These are phyloP conservation scores for Syrmaticus mikado DNA, from an alignment of 2,113 vertebrate genomes.

Conservation along the genomic window DNA sequence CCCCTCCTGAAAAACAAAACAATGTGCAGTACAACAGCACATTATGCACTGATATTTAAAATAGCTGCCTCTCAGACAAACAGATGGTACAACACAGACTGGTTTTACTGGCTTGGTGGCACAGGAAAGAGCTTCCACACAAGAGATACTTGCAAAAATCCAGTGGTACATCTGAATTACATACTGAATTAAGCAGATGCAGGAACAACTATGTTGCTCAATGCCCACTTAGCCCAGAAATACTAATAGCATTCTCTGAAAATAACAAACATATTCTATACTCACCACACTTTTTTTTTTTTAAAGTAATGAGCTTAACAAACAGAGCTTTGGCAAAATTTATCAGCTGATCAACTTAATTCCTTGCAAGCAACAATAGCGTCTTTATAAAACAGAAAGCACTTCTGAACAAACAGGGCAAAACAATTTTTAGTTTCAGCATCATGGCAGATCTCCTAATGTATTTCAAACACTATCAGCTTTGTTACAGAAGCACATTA, in stretches of 20 bases:
- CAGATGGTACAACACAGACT: not conserved
- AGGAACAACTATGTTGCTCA: not conserved
- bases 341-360: not conserved
- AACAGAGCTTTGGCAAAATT: not conserved
- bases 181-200: not conserved
- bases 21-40: not conserved
- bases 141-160: not conserved
- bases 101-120: not conserved
- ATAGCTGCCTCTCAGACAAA: not conserved
- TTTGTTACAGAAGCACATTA: not conserved
- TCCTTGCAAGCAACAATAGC: not conserved
- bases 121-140: not conserved
- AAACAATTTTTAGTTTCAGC: not conserved
- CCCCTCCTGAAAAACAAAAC: not conserved
- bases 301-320: not conserved
- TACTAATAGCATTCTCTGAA: not conserved
- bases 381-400: not conserved
- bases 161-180: not conserved
- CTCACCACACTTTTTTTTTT: not conserved
- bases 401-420: accelerated
- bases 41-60: not conserved
- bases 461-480: not conserved
- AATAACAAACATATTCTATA: not conserved
- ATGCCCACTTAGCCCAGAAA: not conserved
- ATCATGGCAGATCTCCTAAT: not conserved